These are phyloP conservation scores for Glareola pratincola DNA, from an alignment of 2,113 vertebrate species.

Conservation along the genomic window DNA sequence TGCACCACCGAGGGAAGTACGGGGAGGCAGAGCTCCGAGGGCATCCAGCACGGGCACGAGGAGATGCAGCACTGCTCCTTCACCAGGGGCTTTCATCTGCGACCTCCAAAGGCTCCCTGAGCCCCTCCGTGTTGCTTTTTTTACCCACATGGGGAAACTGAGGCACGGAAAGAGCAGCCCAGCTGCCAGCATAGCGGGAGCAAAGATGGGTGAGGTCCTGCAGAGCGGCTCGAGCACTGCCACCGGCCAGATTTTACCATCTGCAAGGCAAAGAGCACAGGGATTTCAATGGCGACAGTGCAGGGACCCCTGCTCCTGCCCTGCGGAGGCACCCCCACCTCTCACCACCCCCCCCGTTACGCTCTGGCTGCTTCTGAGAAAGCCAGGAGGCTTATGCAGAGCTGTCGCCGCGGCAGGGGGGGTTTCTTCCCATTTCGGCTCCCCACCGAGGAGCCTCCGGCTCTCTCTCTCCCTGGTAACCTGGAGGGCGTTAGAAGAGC, in stretches of 20 bases:
- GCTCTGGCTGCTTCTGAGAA: background rate
- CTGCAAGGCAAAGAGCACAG: background rate
- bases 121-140: fast-evolving
- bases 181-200: background rate
- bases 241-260: background rate
- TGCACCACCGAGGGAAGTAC: background rate
- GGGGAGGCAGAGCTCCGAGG: fast-evolving
- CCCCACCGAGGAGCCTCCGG: fast-evolving
- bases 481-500: background rate
- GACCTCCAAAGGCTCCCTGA: background rate
- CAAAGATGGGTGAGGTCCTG: fast-evolving
- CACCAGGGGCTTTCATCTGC: fast-evolving
- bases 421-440: background rate
- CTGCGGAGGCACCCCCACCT: background rate
- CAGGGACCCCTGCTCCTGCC: too few relatives aligned
- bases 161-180: background rate
- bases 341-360: fast-evolving
- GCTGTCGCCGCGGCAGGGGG: fast-evolving
- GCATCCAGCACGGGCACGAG: background rate
- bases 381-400: background rate
- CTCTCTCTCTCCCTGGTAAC: background rate
- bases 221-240: background rate
- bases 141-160: background rate
- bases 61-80: background rate
- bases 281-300: fast-evolving